Conservation (phyloP, 2,888 invertebrate genomes). For the Odontomyia ornata region DNA sequence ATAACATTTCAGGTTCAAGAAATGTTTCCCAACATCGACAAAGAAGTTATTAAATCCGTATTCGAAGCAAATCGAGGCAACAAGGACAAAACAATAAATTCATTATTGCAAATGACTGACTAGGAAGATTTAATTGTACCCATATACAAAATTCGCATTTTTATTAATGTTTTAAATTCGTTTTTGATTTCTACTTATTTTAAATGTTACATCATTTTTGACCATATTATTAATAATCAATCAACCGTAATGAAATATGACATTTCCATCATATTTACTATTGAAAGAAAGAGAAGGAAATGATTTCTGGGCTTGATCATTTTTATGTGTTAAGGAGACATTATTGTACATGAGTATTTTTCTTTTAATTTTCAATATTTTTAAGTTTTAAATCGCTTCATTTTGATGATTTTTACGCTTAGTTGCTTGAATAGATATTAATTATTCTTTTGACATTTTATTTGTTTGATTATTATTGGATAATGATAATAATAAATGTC, state of each 20-base stretch:
- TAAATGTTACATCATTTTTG: not conserved
- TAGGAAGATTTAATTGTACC: constrained; percentile 44
- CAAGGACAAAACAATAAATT: constrained; percentile 90
- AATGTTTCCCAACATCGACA: constrained; percentile 96
- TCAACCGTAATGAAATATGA: not conserved
- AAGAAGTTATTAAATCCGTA: constrained; percentile 90
- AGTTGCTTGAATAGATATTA: too few relatives aligned
- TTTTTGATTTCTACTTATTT: not conserved
- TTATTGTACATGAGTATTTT: too few relatives aligned
- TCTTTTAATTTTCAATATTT: too few relatives aligned
- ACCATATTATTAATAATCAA: not conserved
- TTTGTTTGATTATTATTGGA: too few relatives aligned
- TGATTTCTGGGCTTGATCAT: too few relatives aligned
- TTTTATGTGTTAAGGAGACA: too few relatives aligned
- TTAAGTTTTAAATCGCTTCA: too few relatives aligned
- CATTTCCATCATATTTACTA: not conserved
- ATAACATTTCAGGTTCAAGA: constrained; percentile 90
- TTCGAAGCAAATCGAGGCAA: constrained; percentile 89
- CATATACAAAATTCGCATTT: not conserved
- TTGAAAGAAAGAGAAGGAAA: too few relatives aligned
- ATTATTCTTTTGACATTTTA: too few relatives aligned
- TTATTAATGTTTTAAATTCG: not conserved
- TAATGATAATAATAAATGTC: constrained; percentile 8
- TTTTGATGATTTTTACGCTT: too few relatives aligned
- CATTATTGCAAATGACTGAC: constrained; percentile 86